phyloP scores from a whole-genome alignment of 2,797 vertebrate genomes.

The Molossus alvarezi region DNA sequence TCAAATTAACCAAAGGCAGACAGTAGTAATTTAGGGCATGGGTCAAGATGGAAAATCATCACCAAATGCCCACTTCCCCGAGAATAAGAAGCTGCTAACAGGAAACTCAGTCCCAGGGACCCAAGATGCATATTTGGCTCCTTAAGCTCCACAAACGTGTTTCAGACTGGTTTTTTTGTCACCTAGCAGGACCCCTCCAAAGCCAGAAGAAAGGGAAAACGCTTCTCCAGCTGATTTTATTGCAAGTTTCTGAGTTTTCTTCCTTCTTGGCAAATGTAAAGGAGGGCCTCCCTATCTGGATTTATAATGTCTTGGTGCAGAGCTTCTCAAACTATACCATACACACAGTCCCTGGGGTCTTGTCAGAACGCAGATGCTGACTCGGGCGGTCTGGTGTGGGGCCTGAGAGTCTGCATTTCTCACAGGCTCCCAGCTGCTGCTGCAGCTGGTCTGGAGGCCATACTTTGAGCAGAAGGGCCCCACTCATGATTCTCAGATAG shows the following conservation, averaged over 20 bases:
- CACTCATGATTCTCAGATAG: accelerated
- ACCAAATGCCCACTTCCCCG: neutral
- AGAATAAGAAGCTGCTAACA: neutral
- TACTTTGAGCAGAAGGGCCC: neutral
- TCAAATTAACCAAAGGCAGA: slow-evolving; percentile 25
- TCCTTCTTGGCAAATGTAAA: neutral
- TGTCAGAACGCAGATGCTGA: neutral
- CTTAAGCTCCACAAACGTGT: neutral
- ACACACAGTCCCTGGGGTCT: neutral
- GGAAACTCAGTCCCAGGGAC: neutral
- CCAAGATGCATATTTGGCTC: neutral
- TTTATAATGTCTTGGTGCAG: neutral
- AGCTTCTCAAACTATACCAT: neutral
- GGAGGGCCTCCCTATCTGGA: neutral
- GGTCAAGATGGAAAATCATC: slow-evolving; percentile 12
- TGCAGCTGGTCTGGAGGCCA: neutral
- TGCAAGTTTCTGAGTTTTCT: neutral
- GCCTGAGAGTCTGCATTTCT: neutral
- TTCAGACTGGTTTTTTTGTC: neutral
- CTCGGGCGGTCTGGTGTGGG: neutral
- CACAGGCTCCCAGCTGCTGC: neutral
- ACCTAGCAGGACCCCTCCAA: neutral
- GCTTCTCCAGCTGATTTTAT: neutral
- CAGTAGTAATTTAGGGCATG: neutral
- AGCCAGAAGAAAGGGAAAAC: neutral